Conservation (phyloP, 2,888 invertebrate genomes). For the Stegana nigrithorax region DNA sequence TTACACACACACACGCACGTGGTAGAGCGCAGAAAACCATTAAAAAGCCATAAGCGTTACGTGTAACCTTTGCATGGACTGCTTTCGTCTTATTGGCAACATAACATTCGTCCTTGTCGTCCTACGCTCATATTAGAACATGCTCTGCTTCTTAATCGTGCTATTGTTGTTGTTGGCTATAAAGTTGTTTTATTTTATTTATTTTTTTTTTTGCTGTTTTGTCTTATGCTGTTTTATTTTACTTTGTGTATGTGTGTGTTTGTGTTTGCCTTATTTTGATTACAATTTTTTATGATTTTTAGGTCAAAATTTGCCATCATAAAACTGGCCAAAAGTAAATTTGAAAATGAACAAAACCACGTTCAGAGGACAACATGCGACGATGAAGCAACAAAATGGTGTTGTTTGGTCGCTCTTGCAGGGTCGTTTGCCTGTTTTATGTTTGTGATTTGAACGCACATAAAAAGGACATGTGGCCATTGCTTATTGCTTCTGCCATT, state of each 20-base stretch:
- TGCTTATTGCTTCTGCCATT: conserved; percentile 1
- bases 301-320: conserved; percentile 62
- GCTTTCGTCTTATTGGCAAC: background rate
- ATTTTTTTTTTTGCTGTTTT: background rate
- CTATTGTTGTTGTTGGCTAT: background rate
- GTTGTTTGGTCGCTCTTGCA: conserved; percentile 18
- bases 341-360: conserved; percentile 51
- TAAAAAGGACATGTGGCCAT: conserved; percentile 35
- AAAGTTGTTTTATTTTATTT: background rate
- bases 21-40: conserved; percentile 36
- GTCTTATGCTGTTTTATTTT: background rate
- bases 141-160: background rate
- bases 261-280: conserved; percentile 47
- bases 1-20: conserved; percentile 52
- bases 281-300: conserved; percentile 60
- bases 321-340: conserved; percentile 58
- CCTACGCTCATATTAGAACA: background rate
- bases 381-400: conserved; percentile 41
- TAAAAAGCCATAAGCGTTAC: conserved; percentile 57
- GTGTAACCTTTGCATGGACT: conserved; percentile 43
- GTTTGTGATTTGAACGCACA: conserved; percentile 24
- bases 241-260: background rate
- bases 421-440: conserved; percentile 33
- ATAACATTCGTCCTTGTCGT: background rate
- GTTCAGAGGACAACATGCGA: conserved; percentile 23